Percentiles rank a stretch among this genome's conserved stretches.
Conservation (phyloP, 1,140 invertebrate species). For the Propsilocerus akamusi region DNA sequence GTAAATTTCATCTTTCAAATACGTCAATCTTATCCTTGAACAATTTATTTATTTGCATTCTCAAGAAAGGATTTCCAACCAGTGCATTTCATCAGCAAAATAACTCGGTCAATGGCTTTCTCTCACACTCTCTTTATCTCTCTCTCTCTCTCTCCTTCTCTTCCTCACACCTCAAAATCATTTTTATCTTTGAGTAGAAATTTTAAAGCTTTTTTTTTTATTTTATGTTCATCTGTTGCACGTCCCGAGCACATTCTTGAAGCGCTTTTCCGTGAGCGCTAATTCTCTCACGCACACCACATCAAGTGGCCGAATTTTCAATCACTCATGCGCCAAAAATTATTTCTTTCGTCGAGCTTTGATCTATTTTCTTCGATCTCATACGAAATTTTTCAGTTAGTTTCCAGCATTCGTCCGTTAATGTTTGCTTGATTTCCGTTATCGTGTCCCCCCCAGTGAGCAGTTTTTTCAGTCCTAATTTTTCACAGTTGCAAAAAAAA, state of each 20-base stretch:
- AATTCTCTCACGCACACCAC: background rate
- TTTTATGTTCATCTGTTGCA: background rate
- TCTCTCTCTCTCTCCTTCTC: background rate
- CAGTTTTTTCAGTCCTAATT: constrained; percentile 3
- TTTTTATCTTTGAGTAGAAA: too few species aligned
- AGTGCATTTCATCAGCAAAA: background rate
- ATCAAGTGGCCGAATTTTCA: background rate
- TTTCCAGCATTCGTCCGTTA: constrained; percentile 1
- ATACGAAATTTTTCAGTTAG: background rate
- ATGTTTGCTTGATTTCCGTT: constrained; percentile 1
- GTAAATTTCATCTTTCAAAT: too few species aligned
- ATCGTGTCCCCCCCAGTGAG: background rate
- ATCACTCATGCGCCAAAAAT: background rate
- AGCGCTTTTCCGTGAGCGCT: background rate
- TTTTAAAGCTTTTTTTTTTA: too few species aligned
- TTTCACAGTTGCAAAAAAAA: background rate
- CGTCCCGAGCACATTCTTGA: background rate
- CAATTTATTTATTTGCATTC: too few species aligned
- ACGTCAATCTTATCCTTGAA: too few species aligned
- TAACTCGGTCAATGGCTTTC: background rate
- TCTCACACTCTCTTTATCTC: background rate
- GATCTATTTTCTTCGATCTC: background rate
- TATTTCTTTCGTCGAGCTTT: background rate
- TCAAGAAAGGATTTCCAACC: background rate
- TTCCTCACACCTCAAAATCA: background rate